Evolutionary conservation across 2,888 invertebrate species (phyloP), one percentile per base, ranked within the genome.

Genomic region (Tuberolachnus salignus): DNA sequence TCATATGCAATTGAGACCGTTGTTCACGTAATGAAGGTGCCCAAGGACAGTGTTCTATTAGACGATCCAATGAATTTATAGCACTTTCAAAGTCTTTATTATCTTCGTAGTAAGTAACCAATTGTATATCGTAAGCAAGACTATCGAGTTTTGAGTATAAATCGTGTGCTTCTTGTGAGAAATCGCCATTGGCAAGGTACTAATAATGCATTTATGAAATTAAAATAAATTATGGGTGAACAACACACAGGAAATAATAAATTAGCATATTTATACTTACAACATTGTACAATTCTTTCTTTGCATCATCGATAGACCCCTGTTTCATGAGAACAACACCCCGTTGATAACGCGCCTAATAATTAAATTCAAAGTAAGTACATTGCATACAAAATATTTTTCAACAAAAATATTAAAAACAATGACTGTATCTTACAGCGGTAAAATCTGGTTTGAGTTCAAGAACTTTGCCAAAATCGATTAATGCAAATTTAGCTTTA

Each of bases 371-470:
- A 44, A 53, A 59, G 61, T 49, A 34, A 34, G 6, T 34, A 34
- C 34, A 34, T 6, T 34, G 6, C n/a, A n/a, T n/a, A 34, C 34
- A 3, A 34, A 34, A 4, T 6, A 6, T 34, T 34, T 34, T 34
- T 34, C 6, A 34, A 34, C 6, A 34, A 19, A 26, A 42, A 49
- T 42, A 44, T 46, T 21, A 66, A 21, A 46, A 9, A 14, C 46
- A n/a, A 3, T 42, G 85, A n/a, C n/a, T n/a, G n/a, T n/a, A n/a
- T n/a, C 92, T 89, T 73, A 97, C 98, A 4, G 96, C 91, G 80
- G 91, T 91, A 86, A 99, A 99, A 86, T 98, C 98, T 9, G 96
- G 93, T 85, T 98, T 98, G 80, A 99, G 86, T 85, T 96, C 93
- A 82, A 99, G 87, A 44, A 97, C 98, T 87, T 91, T 92, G 83